Base-by-base conservation (phyloP, 2,797 vertebrate genomes). In the Trachurus trachurus region DNA sequence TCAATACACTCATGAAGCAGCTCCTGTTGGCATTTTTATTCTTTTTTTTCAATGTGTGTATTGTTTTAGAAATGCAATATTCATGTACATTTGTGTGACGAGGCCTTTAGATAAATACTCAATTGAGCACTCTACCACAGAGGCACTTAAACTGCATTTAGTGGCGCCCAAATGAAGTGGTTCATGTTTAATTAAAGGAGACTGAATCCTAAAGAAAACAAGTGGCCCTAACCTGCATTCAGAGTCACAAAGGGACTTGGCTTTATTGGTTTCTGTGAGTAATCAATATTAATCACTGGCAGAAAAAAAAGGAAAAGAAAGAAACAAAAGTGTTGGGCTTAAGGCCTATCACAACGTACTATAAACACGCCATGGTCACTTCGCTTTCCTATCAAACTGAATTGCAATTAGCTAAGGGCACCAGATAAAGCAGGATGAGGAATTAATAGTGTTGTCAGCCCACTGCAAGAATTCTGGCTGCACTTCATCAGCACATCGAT, bases 261-360 rank as follows among this genome's bases (percentile, higher is more conserved):
- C 80, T 87, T 84, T 80, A 89, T 87, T 79, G 83, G 87, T 72
- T 86, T 74, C 68, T 75, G 66, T 12, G 15, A 73, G 73, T 84
- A 87, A 93, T 94, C 92, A 90, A 94, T 93, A 91, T 89, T 93
- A 93, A 92, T 94, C 84, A 83, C 68, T 37, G 50, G 58, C 67
- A n/a, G 22, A 44, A 58, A 47, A 37, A 75, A 75, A 44, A 53
- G 37, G 26, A 16, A 66, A n/a, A 58, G 2, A 42, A 34, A 47
- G 44, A 60, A 69, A 74, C 50, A 60, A 49, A 78, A 67, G 61
- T 71, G 39, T 78, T 40, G 47, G 62, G 71, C 80, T 78, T 15
- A 60, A 50, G 61, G 81, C 82, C 63, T 76, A 19, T 15, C 62
- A 58, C 65, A 70, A 59, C 62, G 53, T n/a, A 29, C 42, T 71